Evolutionary conservation across 2,113 vertebrate species (phyloP).

Genomic region (Litocranius walleri): DNA sequence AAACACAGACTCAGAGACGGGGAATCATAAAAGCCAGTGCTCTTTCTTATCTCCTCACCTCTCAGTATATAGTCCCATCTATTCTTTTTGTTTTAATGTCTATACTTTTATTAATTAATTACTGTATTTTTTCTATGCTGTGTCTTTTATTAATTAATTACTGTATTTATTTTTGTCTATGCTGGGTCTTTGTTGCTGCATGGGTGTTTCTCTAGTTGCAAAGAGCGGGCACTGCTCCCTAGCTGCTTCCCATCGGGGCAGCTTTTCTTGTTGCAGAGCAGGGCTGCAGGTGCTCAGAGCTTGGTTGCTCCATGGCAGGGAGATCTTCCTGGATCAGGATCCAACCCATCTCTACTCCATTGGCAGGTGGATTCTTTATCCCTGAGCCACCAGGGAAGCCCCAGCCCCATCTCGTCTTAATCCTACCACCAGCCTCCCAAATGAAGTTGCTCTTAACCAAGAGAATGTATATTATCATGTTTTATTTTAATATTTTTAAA

Average conservation of each 20-base stretch:
- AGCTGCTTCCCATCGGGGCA: fast-evolving
- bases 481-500: neutral
- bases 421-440: neutral
- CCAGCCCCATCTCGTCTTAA: neutral
- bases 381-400: neutral
- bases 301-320: neutral
- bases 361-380: neutral
- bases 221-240: fast-evolving
- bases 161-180: neutral
- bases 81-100: neutral
- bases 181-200: neutral
- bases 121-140: neutral
- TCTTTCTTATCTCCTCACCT: neutral
- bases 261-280: neutral
- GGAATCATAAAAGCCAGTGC: fast-evolving
- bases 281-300: neutral
- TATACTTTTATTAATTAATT: neutral
- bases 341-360: fast-evolving
- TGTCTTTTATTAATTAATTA: neutral
- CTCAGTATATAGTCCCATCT: neutral
- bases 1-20: neutral
- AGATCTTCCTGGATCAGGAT: neutral
- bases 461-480: neutral
- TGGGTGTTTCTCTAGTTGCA: neutral
- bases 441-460: neutral